A percentile compares a stretch with the other conserved stretches of the same genome.
These are phyloP conservation scores for Pipistrellus kuhlii DNA, from an alignment of 2,797 vertebrate species.

Conservation along the genomic window DNA sequence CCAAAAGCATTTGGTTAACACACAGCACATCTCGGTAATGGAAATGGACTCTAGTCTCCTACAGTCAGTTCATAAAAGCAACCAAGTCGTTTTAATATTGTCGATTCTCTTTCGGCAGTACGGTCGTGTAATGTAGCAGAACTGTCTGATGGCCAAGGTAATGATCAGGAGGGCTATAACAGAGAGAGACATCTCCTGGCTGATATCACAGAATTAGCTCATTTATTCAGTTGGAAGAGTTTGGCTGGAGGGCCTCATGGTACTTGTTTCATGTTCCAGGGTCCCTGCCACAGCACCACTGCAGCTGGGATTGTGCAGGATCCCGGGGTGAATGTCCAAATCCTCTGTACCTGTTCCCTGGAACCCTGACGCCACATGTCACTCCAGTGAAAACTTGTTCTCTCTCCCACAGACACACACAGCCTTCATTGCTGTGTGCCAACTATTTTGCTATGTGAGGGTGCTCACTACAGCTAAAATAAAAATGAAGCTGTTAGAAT, in stretches of 20 bases:
- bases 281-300: neutral
- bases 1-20: slow-evolving; percentile 77
- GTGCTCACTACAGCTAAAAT: neutral
- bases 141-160: slow-evolving; percentile 77
- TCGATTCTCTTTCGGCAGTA: slow-evolving; percentile 68
- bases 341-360: neutral
- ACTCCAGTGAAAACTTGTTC: neutral
- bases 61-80: slow-evolving; percentile 79
- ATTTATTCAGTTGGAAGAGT: slow-evolving; percentile 71
- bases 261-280: slow-evolving; percentile 14
- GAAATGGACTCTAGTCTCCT: slow-evolving; percentile 71
- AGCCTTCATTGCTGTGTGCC: neutral
- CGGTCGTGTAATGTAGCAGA: slow-evolving; percentile 75
- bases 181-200: slow-evolving; percentile 70
- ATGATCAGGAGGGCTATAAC: slow-evolving; percentile 70
- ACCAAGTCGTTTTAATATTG: slow-evolving; percentile 75
- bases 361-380: neutral
- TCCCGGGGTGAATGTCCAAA: neutral
- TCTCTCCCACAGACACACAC: neutral
- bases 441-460: slow-evolving; percentile 7
- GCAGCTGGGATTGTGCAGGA: neutral
- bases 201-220: slow-evolving; percentile 51
- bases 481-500: neutral
- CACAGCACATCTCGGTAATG: slow-evolving; percentile 70
- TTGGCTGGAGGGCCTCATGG: slow-evolving; percentile 60